Percentiles rank a stretch among this genome's conserved stretches.
phyloP scores from a whole-genome alignment of 2,888 invertebrate genomes.

The Apamea sordens region DNA sequence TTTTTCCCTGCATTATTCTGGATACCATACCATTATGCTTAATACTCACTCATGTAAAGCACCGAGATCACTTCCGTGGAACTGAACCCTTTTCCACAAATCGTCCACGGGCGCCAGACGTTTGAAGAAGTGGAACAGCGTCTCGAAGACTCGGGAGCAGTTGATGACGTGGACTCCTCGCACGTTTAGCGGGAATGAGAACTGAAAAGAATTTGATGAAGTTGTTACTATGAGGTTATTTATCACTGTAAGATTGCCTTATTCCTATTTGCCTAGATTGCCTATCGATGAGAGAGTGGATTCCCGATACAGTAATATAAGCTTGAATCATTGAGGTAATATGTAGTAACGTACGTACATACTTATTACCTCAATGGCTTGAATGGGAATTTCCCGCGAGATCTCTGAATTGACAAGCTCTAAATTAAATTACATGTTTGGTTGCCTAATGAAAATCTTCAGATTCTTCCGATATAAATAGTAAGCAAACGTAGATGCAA shows the following conservation, averaged over 20 bases:
- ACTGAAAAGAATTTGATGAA: slow-evolving; percentile 82
- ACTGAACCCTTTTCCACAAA: slow-evolving; percentile 90
- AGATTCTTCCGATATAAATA: neutral
- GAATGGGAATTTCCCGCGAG: neutral
- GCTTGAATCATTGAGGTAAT: too few relatives aligned
- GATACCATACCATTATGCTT: neutral
- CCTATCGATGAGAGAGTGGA: neutral
- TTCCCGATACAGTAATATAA: neutral
- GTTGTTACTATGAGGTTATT: neutral
- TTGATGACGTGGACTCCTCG: slow-evolving; percentile 94
- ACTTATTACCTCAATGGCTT: too few relatives aligned
- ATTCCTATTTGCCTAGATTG: too few relatives aligned
- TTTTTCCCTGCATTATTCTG: neutral
- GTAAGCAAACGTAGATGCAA: too few relatives aligned
- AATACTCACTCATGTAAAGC: slow-evolving; percentile 81
- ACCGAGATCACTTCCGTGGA: slow-evolving; percentile 82
- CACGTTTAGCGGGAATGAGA: slow-evolving; percentile 93
- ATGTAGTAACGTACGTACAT: too few relatives aligned
- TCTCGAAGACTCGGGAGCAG: slow-evolving; percentile 94
- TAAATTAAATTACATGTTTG: neutral
- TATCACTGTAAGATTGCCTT: neutral
- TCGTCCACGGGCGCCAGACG: slow-evolving; percentile 92
- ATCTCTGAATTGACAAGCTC: neutral
- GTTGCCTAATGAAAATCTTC: neutral
- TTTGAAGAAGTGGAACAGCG: slow-evolving; percentile 93